Evolutionary conservation across 1,140 invertebrate species (phyloP), one percentile per base, ranked within the genome.

Genomic region (Trichonephila clavipes): DNA sequence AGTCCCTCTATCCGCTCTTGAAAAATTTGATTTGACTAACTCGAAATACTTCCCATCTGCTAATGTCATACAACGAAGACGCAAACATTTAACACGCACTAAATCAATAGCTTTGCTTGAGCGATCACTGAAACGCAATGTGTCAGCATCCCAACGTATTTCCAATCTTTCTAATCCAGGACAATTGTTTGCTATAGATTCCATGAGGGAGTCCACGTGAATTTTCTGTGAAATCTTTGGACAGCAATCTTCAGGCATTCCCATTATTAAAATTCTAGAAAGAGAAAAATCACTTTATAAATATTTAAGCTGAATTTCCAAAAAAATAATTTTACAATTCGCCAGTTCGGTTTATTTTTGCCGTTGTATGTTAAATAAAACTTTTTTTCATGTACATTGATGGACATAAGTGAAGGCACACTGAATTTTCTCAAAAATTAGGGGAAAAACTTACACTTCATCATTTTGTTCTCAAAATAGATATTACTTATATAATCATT

Each of bases 11-110:
- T 99, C 99, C 5, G 99, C 99, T 95, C 99, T 97, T 96, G 99
- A 99, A 95, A 99, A 99, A 96, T 99, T 99, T 0, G 99, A 99
- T 96, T 99, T 99, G 19, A 99, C 99, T 94, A 99, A 98, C 96
- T 99, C 99, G 95, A 99, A 99, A 96, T 99, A 99, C 90, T 99
- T 98, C 5, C 99, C 99, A 96, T 99, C 99, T 95, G 98, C 99
- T 95, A 99, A 96, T 10, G 97, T 97, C 69, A 98, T 96, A 95
- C 98, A 98, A 81, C 97, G 97, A 21, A 99, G 96, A 95, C 98
- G 98, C 0, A 98, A 96, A 95, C 98, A 98, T 94, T 98, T 98
- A 0, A 99, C 98, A 64, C 98, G 97, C 72, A 99, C 96, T 62
- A 98, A 97, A 95, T 99, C 98, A 61, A 95, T 94, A 21, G 95